Evolutionary conservation across 2,797 vertebrate genomes (phyloP).

Genomic region (Poecilia gillii): DNA sequence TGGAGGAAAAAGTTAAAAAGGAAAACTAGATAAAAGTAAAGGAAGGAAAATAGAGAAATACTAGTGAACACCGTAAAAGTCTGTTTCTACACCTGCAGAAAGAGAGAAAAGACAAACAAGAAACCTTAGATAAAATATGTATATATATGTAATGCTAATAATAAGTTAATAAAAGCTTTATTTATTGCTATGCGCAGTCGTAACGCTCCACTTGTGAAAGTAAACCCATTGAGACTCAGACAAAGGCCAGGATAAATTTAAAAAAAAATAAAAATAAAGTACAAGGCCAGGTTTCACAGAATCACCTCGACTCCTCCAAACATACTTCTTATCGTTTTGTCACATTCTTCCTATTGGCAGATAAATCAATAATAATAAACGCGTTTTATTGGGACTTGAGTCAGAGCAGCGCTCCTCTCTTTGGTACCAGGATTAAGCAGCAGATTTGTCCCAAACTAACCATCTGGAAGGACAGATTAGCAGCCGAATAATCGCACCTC

Average conservation of each 20-base stretch:
- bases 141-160: too few species aligned
- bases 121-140: too few species aligned
- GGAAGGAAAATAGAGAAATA: too few species aligned
- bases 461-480: slow-evolving; percentile 46
- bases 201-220: background rate
- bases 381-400: background rate
- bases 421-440: slow-evolving; percentile 19
- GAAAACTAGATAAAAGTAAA: too few species aligned
- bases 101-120: too few species aligned
- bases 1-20: too few species aligned
- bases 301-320: too few species aligned
- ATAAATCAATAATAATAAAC: background rate
- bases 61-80: too few species aligned
- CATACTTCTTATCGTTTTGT: too few species aligned
- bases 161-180: too few species aligned
- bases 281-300: too few species aligned
- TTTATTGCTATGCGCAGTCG: background rate
- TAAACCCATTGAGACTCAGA: background rate
- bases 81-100: too few species aligned
- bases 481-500: slow-evolving; percentile 41
- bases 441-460: slow-evolving; percentile 25
- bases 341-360: background rate
- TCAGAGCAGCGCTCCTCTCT: background rate
- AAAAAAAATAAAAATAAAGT: background rate
- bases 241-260: background rate